phyloP scores from a whole-genome alignment of 2,888 invertebrate species.

The Brachylomia viminalis region DNA sequence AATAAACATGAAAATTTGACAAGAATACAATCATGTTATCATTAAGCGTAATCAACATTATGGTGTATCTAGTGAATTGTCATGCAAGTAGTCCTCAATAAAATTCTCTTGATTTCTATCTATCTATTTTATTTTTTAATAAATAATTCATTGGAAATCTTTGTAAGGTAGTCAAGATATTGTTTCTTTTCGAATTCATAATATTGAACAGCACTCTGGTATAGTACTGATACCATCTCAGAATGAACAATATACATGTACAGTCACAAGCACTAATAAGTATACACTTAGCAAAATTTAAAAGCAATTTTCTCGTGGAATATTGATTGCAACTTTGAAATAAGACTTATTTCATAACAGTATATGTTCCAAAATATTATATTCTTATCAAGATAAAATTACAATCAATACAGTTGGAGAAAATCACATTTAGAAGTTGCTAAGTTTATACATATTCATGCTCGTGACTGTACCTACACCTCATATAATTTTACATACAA shows the following conservation, averaged over 20 bases:
- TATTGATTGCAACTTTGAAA: no score
- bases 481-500: conserved; percentile 2
- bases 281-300: no score
- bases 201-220: not conserved
- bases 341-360: no score
- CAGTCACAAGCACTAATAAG: no score
- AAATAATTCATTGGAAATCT: not conserved
- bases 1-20: not conserved
- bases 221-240: not conserved
- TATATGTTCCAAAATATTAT: no score
- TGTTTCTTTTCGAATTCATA: not conserved
- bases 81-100: not conserved
- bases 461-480: no score
- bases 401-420: no score
- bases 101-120: conserved; percentile 18
- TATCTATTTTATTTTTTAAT: not conserved
- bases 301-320: no score
- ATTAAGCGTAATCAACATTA: not conserved
- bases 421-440: no score
- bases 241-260: conserved; percentile 3
- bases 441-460: no score
- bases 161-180: not conserved
- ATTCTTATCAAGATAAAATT: no score
- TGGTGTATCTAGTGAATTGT: not conserved
- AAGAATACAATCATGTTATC: not conserved